Base-by-base conservation (phyloP, 2,888 invertebrate species). In the Andrena chrysosceles region DNA sequence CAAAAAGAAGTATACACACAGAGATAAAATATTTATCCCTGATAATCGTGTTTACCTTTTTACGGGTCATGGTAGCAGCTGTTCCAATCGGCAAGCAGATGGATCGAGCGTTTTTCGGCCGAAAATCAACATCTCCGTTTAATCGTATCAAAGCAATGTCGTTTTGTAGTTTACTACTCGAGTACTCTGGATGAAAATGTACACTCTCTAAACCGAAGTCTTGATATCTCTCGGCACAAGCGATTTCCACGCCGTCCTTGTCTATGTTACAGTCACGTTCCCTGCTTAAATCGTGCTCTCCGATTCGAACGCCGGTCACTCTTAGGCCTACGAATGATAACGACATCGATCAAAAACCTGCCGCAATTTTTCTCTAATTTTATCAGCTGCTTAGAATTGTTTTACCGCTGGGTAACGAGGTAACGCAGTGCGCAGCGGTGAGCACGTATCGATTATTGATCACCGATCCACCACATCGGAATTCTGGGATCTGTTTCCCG, bases 71-170 rank as follows among this genome's bases (percentile, higher is more conserved):
- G 0, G 2, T 78, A 0, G 89, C 68, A 0, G 90, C 87, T 13
- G 86, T 59, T n/a, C 91, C 93, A 16, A 91, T 89, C 6, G 96
- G 96, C 73, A 96, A 83, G 83, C 96, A 96, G 73, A 96, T 93
- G 4, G 95, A 94, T 52, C 93, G 94, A 77, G 95, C 94, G 71
- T 92, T 95, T 49, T 92, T 94, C 90, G 94, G 89, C 56, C 92
- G 85, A 81, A 95, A 95, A 85, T 95, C 94, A 0, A 95, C 95
- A 6, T 94, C 93, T 68, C 92, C 89, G 23, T 94, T 87, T n/a
- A 95, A 90, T 86, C 96, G 94, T 70, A 96, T 91, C 5, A 96
- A 90, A 0, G 95, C 96, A 64, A 96, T 95, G 86, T 96, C 96
- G 85, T 96, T 95, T 7, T 95, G 94, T 77, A 95, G 94, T 62